Base-by-base conservation (phyloP, 1,140 invertebrate genomes). In the Pseudomyrmex pallidus region DNA sequence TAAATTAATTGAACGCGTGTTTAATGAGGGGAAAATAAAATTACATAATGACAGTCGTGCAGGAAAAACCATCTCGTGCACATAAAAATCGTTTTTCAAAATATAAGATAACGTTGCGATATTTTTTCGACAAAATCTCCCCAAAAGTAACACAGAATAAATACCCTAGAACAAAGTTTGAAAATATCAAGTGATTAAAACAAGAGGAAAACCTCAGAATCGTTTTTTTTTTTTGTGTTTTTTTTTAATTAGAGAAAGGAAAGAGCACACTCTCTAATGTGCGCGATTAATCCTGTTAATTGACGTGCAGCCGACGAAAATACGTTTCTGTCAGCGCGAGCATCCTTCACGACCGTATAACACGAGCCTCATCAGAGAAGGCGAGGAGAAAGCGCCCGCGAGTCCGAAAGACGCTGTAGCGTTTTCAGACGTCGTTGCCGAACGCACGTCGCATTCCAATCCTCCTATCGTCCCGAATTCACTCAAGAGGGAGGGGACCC, bases 391-490 rank as follows among this genome's bases (percentile, higher is more conserved):
- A 87, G 82, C 57, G 20, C 59, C 48, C 35, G 35, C 35, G 56
- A 46, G 50, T 13, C n/a, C 44, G 57, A 61, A 87, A 67, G 17
- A 25, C 22, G 56, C 22, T 35, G 46, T 15, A 68, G 59, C 56
- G 22, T 56, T 57, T 68, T 56, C 35, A 35, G 44, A 52, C 46
- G 48, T 50, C 35, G 35, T 35, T 35, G 50, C 74, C 48, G 56
- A 82, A 70, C 63, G 64, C 82, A 25, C 25, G 64, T 61, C 83
- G 52, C 74, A 88, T 88, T 87, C 86, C 74, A 57, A 67, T 72
- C 70, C 59, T 50, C 59, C 74, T 62, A 22, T 17, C 67, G 80
- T 72, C 22, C 77, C 70, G 50, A 74, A 83, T 87, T 87, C 77
- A 68, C 52, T 82, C 85, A 17, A 57, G 74, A 15, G 22, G 4